Evolutionary conservation across 2,797 vertebrate genomes (phyloP).

Genomic region (Naso thynnoides): DNA sequence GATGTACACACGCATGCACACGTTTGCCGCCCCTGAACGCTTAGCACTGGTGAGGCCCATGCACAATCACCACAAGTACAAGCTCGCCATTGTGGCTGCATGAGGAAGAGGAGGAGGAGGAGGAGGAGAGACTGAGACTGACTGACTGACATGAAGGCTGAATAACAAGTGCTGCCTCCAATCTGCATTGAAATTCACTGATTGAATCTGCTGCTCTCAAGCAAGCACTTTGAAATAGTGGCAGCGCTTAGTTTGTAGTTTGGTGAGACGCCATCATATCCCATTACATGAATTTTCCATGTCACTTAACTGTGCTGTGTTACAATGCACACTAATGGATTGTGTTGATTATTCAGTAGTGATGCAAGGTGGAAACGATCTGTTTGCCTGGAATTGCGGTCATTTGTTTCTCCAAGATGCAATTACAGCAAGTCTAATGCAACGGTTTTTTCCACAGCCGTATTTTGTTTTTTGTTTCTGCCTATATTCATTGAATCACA

Average conservation of each 20-base stretch:
- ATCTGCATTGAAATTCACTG: constrained; percentile 66
- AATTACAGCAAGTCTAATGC: constrained; percentile 32
- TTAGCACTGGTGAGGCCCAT: constrained; percentile 4
- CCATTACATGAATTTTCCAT: constrained; percentile 61
- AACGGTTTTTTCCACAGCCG: constrained; percentile 26
- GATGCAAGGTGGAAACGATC: constrained; percentile 54
- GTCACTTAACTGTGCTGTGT: constrained; percentile 35
- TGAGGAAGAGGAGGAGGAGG: constrained; percentile 29
- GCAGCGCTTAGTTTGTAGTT: constrained; percentile 65
- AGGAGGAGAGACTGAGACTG: constrained; percentile 52
- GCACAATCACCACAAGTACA: constrained; percentile 26
- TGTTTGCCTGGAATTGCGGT: constrained; percentile 39
- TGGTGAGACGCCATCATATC: constrained; percentile 59
- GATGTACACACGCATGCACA: constrained; percentile 3
- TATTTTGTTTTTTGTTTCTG: constrained; percentile 13
- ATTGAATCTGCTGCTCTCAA: constrained; percentile 69
- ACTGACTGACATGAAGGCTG: constrained; percentile 75
- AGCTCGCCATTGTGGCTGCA: constrained; percentile 36
- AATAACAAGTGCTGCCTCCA: constrained; percentile 65
- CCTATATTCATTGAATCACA: constrained; percentile 27
- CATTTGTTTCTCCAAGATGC: constrained; percentile 50
- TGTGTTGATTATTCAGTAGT: constrained; percentile 49
- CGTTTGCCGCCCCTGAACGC: background rate
- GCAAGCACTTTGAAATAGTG: constrained; percentile 57
- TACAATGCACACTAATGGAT: constrained; percentile 47